A percentile compares a stretch with the other conserved stretches of the same genome.
These are phyloP conservation scores for Cataglyphis livida DNA, from an alignment of 2,888 invertebrate species.

Conservation along the genomic window DNA sequence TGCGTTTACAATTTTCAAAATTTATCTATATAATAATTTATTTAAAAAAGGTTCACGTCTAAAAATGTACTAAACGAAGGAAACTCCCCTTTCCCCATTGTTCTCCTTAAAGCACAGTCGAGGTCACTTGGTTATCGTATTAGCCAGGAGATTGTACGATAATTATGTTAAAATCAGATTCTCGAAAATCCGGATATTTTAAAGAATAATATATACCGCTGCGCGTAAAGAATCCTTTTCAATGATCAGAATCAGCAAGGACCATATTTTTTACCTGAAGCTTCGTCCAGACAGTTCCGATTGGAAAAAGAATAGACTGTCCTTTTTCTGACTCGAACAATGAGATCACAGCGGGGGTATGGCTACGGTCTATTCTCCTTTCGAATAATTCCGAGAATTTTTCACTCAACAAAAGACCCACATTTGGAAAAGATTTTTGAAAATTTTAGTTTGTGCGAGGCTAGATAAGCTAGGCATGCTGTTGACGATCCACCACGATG, in stretches of 20 bases:
- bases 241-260: slow-evolving; percentile 46
- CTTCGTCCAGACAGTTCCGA: slow-evolving; percentile 53
- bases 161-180: background rate
- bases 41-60: background rate
- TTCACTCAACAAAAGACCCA: slow-evolving; percentile 67
- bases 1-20: background rate
- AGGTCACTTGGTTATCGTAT: background rate
- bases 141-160: background rate
- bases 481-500: slow-evolving; percentile 61
- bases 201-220: background rate
- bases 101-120: background rate
- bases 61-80: background rate
- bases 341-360: slow-evolving; percentile 75
- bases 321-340: slow-evolving; percentile 77
- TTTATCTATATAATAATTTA: background rate
- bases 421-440: slow-evolving; percentile 53
- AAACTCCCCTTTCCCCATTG: background rate
- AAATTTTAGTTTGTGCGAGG: slow-evolving; percentile 59
- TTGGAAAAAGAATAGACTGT: slow-evolving; percentile 41
- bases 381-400: slow-evolving; percentile 84
- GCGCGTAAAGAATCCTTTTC: slow-evolving; percentile 63
- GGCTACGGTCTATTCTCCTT: slow-evolving; percentile 55
- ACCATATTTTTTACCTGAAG: slow-evolving; percentile 29
- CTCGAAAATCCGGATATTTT: background rate
- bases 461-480: slow-evolving; percentile 45